Conservation (phyloP, 2,797 vertebrate species). For the Cossypha heuglini region DNA sequence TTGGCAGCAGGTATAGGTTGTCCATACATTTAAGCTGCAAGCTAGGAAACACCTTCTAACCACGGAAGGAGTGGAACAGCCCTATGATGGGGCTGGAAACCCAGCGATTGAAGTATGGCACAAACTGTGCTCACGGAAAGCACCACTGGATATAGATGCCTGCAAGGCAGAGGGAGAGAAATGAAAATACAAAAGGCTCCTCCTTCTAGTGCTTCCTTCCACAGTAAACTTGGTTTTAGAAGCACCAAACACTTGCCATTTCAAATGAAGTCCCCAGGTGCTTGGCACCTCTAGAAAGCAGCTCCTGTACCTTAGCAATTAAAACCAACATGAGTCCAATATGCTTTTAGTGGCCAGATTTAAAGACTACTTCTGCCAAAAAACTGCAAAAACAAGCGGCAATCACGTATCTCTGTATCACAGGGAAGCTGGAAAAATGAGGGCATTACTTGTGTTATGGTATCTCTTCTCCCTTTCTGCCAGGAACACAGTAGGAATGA, state of each 20-base stretch:
- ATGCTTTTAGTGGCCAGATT: background rate
- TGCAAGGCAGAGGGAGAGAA: background rate
- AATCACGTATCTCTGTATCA: background rate
- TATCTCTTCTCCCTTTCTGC: background rate
- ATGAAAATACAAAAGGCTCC: background rate
- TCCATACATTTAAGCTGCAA: background rate
- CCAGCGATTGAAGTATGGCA: background rate
- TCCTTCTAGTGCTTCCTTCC: background rate
- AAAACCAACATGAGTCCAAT: fast-evolving
- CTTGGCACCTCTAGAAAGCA: background rate
- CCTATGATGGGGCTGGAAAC: fast-evolving
- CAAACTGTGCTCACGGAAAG: background rate
- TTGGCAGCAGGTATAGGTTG: background rate
- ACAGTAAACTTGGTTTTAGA: background rate
- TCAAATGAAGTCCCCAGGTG: background rate
- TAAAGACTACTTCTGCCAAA: background rate
- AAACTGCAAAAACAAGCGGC: conserved; percentile 2
- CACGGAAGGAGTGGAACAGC: background rate
- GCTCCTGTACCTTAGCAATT: background rate
- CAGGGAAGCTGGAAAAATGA: background rate
- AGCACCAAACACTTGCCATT: background rate
- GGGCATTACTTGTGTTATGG: background rate
- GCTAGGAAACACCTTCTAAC: background rate
- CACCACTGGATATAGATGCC: background rate
- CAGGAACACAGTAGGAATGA: background rate